Conservation (phyloP, 2,113 vertebrate genomes). For the Callipepla squamata region DNA sequence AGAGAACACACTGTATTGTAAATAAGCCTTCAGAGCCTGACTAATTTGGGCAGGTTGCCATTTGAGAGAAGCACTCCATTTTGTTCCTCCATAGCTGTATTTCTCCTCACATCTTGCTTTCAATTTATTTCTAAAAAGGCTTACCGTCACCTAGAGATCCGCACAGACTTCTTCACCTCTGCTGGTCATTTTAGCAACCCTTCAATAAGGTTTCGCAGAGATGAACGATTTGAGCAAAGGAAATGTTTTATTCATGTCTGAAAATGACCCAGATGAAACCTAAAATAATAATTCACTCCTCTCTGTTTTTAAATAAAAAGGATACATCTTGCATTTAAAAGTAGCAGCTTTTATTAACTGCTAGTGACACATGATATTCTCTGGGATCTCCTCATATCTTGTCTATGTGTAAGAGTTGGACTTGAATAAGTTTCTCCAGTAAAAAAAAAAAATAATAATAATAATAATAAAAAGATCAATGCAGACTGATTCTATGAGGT, state of each 20-base stretch:
- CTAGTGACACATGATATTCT: background rate
- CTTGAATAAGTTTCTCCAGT: background rate
- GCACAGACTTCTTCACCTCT: slow-evolving; percentile 37
- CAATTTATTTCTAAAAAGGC: background rate
- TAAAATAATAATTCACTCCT: slow-evolving; percentile 42
- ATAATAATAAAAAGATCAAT: background rate
- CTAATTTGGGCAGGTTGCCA: background rate
- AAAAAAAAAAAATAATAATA: too few relatives aligned
- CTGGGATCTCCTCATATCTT: background rate
- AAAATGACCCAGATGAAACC: slow-evolving; percentile 50
- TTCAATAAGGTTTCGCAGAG: background rate
- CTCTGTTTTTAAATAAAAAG: background rate
- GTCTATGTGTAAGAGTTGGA: background rate
- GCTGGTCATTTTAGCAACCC: slow-evolving; percentile 33
- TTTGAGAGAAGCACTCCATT: background rate
- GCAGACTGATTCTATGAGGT: background rate
- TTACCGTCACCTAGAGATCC: slow-evolving; percentile 27
- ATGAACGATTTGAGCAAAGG: slow-evolving; percentile 1
- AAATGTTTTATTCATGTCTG: slow-evolving; percentile 66
- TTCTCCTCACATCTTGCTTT: slow-evolving; percentile 11
- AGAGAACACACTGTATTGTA: background rate
- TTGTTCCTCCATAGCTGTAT: background rate
- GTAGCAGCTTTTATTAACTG: background rate
- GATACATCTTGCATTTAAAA: background rate
- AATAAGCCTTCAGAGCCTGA: background rate